Conservation (phyloP, 2,888 invertebrate genomes). For the Troglohyphantes excavatus region DNA sequence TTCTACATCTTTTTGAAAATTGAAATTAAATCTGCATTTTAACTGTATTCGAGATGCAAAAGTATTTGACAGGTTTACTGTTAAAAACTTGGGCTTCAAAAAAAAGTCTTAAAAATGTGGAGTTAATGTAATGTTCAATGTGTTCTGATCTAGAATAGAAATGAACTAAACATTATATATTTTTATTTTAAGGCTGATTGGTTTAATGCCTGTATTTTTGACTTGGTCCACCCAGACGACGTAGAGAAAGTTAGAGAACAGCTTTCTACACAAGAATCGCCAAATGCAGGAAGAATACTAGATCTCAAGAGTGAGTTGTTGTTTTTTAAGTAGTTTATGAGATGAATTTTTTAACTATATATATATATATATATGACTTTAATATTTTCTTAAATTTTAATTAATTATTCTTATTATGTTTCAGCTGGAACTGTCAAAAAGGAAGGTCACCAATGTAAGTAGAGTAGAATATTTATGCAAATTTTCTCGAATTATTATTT, state of each 20-base stretch:
- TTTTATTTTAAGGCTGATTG: constrained; percentile 90
- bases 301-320: constrained; percentile 90
- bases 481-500: background rate
- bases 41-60: no score
- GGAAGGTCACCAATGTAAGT: constrained; percentile 98
- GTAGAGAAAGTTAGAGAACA: constrained; percentile 97
- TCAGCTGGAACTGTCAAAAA: constrained; percentile 97
- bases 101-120: no score
- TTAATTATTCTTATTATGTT: constrained; percentile 77
- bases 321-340: background rate
- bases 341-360: no score
- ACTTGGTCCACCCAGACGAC: constrained; percentile 98
- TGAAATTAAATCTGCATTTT: no score
- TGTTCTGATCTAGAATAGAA: no score
- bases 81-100: no score
- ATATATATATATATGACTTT: background rate
- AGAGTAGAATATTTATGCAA: background rate
- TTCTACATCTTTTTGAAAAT: no score
- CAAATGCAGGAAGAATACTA: constrained; percentile 96
- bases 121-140: no score
- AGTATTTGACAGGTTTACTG: no score
- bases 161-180: no score
- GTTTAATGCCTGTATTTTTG: constrained; percentile 97
- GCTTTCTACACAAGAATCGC: constrained; percentile 97
- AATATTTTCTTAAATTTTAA: background rate